phyloP scores from a whole-genome alignment of 1,140 invertebrate genomes.

The Agrypnia vestita region DNA sequence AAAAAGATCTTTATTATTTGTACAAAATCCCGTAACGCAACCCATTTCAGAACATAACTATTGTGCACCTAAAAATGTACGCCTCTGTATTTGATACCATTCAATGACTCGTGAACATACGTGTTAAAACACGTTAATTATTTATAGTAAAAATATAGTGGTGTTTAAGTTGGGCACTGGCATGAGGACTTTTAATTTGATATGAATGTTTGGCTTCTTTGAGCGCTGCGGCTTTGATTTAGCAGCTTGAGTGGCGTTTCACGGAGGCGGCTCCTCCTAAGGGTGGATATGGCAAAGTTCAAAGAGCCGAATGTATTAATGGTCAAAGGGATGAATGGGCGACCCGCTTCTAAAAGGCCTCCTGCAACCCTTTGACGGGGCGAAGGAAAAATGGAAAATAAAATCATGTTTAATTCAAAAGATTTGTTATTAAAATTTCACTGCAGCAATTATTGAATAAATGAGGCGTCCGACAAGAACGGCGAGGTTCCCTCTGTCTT shows the following conservation, averaged over 20 bases:
- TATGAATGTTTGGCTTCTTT: not conserved
- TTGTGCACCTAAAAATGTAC: too few species aligned
- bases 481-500: too few species aligned
- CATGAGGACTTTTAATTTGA: too few species aligned
- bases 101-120: too few species aligned
- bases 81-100: too few species aligned
- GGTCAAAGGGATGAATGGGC: slow-evolving; percentile 36
- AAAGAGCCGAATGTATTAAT: slow-evolving; percentile 38
- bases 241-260: not conserved
- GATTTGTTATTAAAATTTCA: slow-evolving; percentile 20
- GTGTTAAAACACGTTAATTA: too few species aligned
- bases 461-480: too few species aligned
- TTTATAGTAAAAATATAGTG: too few species aligned
- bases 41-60: too few species aligned
- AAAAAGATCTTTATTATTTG: too few species aligned
- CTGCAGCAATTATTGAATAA: not conserved
- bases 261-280: not conserved
- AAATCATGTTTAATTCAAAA: slow-evolving; percentile 25
- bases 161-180: too few species aligned
- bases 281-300: slow-evolving; percentile 19
- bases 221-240: not conserved
- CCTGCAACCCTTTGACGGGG: slow-evolving; percentile 19
- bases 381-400: slow-evolving; percentile 2
- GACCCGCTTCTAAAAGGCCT: slow-evolving; percentile 6
- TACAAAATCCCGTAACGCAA: too few species aligned